phyloP scores from a whole-genome alignment of 2,888 invertebrate species.

The Ectemnius cavifrons region DNA sequence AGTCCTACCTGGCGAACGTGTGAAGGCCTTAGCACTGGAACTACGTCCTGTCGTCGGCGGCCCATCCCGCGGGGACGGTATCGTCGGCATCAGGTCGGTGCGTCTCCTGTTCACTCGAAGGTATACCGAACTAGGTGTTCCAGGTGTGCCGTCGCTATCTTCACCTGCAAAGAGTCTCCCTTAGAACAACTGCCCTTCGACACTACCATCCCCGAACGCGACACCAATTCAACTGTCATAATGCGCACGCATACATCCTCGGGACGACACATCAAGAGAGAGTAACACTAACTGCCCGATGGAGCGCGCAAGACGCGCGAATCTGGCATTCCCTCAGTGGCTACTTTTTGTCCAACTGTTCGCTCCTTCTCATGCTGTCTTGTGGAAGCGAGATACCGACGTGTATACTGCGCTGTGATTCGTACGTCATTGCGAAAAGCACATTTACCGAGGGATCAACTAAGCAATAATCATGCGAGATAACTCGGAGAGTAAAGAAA shows the following conservation, averaged over 20 bases:
- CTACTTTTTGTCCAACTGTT: constrained; percentile 8
- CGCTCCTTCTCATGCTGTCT: constrained; percentile 33
- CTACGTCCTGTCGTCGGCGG: constrained; percentile 70
- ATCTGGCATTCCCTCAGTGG: constrained; percentile 7
- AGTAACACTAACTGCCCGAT: constrained; percentile 8
- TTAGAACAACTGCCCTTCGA: constrained; percentile 56
- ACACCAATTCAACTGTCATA: not conserved
- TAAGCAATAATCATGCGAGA: constrained; percentile 10
- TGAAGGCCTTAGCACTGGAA: constrained; percentile 75
- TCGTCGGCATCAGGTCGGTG: constrained; percentile 94
- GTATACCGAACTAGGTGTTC: constrained; percentile 81
- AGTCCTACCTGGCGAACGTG: constrained; percentile 88
- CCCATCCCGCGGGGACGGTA: constrained; percentile 85
- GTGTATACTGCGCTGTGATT: not conserved
- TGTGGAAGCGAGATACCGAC: constrained; percentile 3
- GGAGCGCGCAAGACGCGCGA: constrained; percentile 28
- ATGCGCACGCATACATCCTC: constrained; percentile 4
- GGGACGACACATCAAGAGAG: constrained; percentile 6
- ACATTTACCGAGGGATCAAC: no score
- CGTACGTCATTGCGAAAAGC: no score
- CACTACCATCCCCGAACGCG: not conserved
- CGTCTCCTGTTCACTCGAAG: constrained; percentile 90
- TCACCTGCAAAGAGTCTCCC: constrained; percentile 73
- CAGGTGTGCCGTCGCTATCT: constrained; percentile 70
- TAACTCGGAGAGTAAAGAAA: constrained; percentile 20